These are phyloP conservation scores for Cynoglossus semilaevis DNA, from an alignment of 2,113 vertebrate species.

Conservation along the genomic window DNA sequence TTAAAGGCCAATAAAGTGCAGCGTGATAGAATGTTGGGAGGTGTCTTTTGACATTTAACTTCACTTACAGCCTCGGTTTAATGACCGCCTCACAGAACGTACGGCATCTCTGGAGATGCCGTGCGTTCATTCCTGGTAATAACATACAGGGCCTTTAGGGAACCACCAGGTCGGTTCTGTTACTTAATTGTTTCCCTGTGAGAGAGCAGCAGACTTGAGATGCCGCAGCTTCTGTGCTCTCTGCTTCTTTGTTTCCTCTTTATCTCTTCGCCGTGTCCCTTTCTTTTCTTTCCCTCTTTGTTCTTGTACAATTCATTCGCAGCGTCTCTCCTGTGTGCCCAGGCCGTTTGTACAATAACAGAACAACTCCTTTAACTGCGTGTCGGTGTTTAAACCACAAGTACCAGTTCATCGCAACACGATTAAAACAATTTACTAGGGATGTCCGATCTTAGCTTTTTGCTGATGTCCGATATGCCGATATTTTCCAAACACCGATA, in stretches of 20 bases:
- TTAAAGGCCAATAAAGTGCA: constrained; percentile 4
- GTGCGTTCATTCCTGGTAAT: constrained; percentile 14
- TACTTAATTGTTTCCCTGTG: constrained; percentile 11
- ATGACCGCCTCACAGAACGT: constrained; percentile 11
- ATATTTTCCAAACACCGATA: too few species aligned
- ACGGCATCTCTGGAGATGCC: constrained; percentile 5
- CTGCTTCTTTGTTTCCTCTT: neutral
- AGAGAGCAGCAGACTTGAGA: constrained; percentile 11
- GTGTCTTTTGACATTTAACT: neutral
- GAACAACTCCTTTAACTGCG: too few species aligned
- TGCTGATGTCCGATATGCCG: too few species aligned
- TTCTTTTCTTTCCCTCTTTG: too few species aligned
- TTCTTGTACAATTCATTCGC: too few species aligned
- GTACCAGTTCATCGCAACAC: too few species aligned
- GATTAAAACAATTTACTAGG: too few species aligned
- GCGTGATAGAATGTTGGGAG: neutral
- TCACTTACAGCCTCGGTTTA: neutral
- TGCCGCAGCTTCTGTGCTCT: neutral
- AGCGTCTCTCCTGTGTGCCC: too few species aligned
- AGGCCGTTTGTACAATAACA: too few species aligned
- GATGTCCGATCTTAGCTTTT: too few species aligned
- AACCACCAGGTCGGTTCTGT: constrained; percentile 12
- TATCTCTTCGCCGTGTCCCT: too few species aligned
- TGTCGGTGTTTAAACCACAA: too few species aligned
- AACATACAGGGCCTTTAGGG: constrained; percentile 7